Percentiles rank a stretch among this genome's conserved stretches.
Conservation (phyloP, 2,797 vertebrate species). For the Premnoplex brunnescens region DNA sequence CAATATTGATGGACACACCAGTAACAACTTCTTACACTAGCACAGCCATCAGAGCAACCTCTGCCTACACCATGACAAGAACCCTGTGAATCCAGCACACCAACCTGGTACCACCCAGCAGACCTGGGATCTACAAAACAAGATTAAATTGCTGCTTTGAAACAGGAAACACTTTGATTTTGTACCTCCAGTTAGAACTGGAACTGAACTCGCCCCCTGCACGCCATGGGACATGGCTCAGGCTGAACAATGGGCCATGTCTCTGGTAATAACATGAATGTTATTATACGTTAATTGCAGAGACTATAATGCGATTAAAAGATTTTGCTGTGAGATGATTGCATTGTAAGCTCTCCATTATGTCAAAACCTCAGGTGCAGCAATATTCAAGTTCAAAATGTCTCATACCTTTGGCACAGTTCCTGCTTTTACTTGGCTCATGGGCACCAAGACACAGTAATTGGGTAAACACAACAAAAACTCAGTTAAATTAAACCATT, state of each 20-base stretch:
- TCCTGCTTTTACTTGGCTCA: neutral
- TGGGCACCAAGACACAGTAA: conserved; percentile 1
- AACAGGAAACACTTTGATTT: neutral
- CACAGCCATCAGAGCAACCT: neutral
- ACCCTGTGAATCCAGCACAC: neutral
- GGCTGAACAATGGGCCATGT: neutral
- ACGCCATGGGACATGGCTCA: neutral
- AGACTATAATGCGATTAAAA: neutral
- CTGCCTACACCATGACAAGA: neutral
- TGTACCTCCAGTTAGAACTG: neutral
- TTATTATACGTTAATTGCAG: neutral
- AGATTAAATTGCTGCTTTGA: neutral
- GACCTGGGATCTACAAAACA: neutral
- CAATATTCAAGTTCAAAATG: neutral
- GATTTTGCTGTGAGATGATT: neutral
- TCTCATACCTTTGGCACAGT: neutral
- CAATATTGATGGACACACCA: neutral
- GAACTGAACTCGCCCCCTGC: neutral
- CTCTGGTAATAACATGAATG: neutral
- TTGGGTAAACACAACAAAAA: conserved; percentile 39
- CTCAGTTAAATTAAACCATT: conserved; percentile 16
- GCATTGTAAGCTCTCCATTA: neutral
- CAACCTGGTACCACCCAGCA: neutral
- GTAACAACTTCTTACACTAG: neutral
- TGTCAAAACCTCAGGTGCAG: neutral